Conservation (phyloP, 2,113 vertebrate species). For the Sceloporus undulatus region DNA sequence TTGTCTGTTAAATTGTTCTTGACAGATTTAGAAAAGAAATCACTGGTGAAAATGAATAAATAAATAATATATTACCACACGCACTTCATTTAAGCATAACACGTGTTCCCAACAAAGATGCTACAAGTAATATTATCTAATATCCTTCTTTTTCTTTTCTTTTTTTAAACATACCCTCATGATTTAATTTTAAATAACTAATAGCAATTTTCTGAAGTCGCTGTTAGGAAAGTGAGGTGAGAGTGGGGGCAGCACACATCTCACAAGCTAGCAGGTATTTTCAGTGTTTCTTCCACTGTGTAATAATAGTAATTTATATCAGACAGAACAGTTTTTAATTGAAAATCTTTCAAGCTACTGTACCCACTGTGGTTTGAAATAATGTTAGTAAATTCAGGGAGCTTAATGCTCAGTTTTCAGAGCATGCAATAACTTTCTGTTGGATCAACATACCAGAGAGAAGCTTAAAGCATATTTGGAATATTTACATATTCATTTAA, state of each 20-base stretch:
- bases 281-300: conserved; percentile 54
- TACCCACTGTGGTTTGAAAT: conserved; percentile 57
- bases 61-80: background rate
- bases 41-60: conserved; percentile 23
- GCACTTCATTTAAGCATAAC: conserved; percentile 5
- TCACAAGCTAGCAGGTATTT: conserved; percentile 59
- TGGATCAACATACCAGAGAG: conserved; percentile 67
- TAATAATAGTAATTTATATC: conserved; percentile 70
- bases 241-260: conserved; percentile 56
- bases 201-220: conserved; percentile 67
- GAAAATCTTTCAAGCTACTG: conserved; percentile 65
- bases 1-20: conserved; percentile 10
- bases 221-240: conserved; percentile 59
- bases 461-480: conserved; percentile 61
- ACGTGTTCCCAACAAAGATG: conserved; percentile 48
- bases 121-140: conserved; percentile 40
- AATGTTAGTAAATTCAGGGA: conserved; percentile 61
- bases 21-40: conserved; percentile 25
- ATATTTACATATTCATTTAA: conserved; percentile 69
- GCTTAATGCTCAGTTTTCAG: conserved; percentile 64
- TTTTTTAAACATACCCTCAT: conserved; percentile 46
- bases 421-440: conserved; percentile 59
- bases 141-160: conserved; percentile 47
- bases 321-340: conserved; percentile 72
- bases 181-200: conserved; percentile 68